Percentiles rank a stretch among this genome's conserved stretches.
Conservation (phyloP, 2,888 invertebrate genomes). For the Habroteleia sp. region DNA sequence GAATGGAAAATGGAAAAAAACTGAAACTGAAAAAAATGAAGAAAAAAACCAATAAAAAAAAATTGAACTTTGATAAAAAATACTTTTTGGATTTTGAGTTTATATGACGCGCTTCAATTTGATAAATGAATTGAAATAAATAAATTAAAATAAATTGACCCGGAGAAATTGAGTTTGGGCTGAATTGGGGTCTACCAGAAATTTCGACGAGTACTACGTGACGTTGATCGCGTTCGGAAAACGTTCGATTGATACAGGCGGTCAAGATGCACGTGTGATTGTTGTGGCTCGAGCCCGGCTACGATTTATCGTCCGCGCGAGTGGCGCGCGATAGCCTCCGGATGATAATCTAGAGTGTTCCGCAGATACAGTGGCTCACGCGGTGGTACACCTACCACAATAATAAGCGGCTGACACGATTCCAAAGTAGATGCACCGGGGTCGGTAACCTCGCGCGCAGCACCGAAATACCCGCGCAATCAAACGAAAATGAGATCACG, state of each 20-base stretch:
- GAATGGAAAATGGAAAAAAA: too few relatives aligned
- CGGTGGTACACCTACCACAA: constrained; percentile 77
- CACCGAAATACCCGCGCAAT: constrained; percentile 79
- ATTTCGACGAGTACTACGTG: too few relatives aligned
- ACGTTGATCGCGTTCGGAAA: too few relatives aligned
- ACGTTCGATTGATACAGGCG: constrained; percentile 3
- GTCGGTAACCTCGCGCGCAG: constrained; percentile 76
- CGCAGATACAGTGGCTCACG: constrained; percentile 46
- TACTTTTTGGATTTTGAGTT: too few relatives aligned
- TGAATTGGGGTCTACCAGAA: too few relatives aligned
- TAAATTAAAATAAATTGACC: too few relatives aligned
- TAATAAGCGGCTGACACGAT: constrained; percentile 80
- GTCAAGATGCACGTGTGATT: constrained; percentile 44
- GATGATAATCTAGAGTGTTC: constrained; percentile 64
- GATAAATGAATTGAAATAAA: too few relatives aligned
- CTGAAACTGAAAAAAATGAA: too few relatives aligned
- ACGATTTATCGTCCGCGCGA: constrained; percentile 52
- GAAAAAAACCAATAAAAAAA: too few relatives aligned
- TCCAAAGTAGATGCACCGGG: constrained; percentile 80
- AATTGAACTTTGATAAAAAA: too few relatives aligned
- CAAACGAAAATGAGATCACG: constrained; percentile 81
- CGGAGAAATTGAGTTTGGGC: too few relatives aligned
- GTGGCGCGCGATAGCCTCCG: constrained; percentile 49
- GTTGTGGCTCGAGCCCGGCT: constrained; percentile 26
- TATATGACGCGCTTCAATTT: too few relatives aligned